Base-by-base conservation (phyloP, 2,888 invertebrate genomes). In the Lomographa bimaculata region DNA sequence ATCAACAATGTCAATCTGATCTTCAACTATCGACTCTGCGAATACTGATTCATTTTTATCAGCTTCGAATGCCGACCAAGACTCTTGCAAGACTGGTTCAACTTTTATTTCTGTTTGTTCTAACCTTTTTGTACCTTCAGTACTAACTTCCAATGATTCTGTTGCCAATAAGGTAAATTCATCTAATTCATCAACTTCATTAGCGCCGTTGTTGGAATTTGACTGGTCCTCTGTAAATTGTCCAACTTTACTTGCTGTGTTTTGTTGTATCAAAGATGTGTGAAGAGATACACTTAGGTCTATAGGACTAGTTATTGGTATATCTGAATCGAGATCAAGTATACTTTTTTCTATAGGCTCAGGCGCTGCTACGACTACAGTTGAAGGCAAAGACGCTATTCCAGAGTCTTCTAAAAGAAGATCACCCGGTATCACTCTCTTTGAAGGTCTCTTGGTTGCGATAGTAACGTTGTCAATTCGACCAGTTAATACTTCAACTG, bases 401-500 rank as follows among this genome's bases (percentile, higher is more conserved):
- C 90, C 91, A 48, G 41, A 36, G 60, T 90, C 92, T 57, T 93
- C 94, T 25, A 95, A 77, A 18, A 96, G 69, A 7, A 95, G 84
- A 78, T 95, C 93, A 54, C 91, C 91, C 23, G 93, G 91, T 55
- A 94, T 92, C 46, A 91, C 86, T 61, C 92, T 82, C 57, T 93
- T 91, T 1, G 54, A 46, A 27, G 72, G 82, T 70, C 79, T 83
- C 60, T 79, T 91, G 61, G 91, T 83, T 16, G 90, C 90, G 9
- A 92, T 91, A 54, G 92, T 93, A 2, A 94, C 92, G 64, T 94
- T 92, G 61, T 96, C 95, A 43, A 95, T 93, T 43, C 95, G 91
- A 0, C 96, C 96, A 1, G 96, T 95, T 10, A 97, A 90, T 27
- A 97, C 96, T 72, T 96, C 96, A 54, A 96, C 97, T 5, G 97